phyloP scores from a whole-genome alignment of 2,888 invertebrate genomes.

The Crematogaster levior region DNA sequence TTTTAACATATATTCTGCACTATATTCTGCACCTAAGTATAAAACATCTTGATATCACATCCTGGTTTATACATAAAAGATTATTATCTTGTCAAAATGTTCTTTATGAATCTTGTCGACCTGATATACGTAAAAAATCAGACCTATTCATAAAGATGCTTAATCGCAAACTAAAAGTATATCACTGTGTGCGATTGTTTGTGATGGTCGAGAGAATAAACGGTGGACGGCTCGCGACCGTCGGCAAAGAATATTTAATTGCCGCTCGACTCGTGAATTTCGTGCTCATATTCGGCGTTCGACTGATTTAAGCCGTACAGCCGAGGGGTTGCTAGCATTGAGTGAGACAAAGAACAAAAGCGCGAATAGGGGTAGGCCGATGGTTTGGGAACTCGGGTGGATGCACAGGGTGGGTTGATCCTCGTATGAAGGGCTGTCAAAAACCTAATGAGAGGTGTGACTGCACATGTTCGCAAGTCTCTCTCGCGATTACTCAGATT shows the following conservation, averaged over 20 bases:
- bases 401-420: constrained; percentile 83
- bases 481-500: constrained; percentile 79
- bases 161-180: constrained; percentile 52
- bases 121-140: neutral
- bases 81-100: neutral
- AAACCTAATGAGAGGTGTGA: constrained; percentile 86
- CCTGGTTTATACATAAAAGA: neutral
- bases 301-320: constrained; percentile 79
- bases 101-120: neutral
- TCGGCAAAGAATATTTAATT: constrained; percentile 80
- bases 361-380: constrained; percentile 75
- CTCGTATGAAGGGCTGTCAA: constrained; percentile 85
- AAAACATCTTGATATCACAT: neutral
- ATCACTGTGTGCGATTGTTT: constrained; percentile 65
- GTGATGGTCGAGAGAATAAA: constrained; percentile 70
- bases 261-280: constrained; percentile 78
- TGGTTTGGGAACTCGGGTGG: constrained; percentile 76
- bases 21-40: neutral
- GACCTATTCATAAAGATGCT: neutral
- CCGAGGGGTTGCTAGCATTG: constrained; percentile 80
- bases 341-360: constrained; percentile 83
- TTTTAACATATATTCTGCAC: neutral
- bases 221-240: constrained; percentile 61
- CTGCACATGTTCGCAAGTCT: constrained; percentile 84
- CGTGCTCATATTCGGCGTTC: constrained; percentile 77